Base-by-base conservation (phyloP, 2,113 vertebrate genomes). In the Gymnobelideus leadbeateri region DNA sequence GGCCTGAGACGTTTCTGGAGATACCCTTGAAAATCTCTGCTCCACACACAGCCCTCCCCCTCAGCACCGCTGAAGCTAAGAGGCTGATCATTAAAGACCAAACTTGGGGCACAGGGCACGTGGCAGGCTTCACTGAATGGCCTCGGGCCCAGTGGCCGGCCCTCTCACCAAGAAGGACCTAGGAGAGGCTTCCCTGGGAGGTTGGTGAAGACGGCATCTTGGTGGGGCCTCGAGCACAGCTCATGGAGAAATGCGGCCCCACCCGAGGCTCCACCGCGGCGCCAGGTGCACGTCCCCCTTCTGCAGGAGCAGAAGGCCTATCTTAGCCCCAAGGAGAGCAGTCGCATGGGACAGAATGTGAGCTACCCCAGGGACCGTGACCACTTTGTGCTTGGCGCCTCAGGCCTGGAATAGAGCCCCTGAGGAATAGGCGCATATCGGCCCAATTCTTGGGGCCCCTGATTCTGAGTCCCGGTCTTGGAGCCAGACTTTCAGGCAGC, bases 31-130 rank as follows among this genome's bases (percentile, higher is more conserved):
- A 16, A 68, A n/a, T 16, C 16, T 37, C 31, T 14, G 61, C 37
- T 21, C 68, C 37, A 25, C 68, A n/a, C 37, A 6, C 61, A 3
- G 31, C 57, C 61, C 31, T n/a, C 19, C 61, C 61, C 16, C 61
- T 37, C 26, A 68, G 31, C 3, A 0, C 61, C 61, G 14, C 61
- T 37, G 7, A 37, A 77, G n/a, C 37, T 19, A 19, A n/a, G 37
- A 0, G 4, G 31, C 14, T 3, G 12, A 37, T 68, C 61, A 1
- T 16, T 57, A 14, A 4, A 4, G 37, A 14, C 61, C 12, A 0
- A 68, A 16, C 68, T 77, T 19, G 37, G 8, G 37, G 12, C 37
- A 16, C 1, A 19, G 68, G 19, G 37, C 9, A 21, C 31, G 68
- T 16, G 37, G 31, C 28, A n/a, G 16, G 68, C 6, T 77, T 37